Evolutionary conservation across 2,888 invertebrate genomes (phyloP).

Genomic region (Cataglyphis albicans): DNA sequence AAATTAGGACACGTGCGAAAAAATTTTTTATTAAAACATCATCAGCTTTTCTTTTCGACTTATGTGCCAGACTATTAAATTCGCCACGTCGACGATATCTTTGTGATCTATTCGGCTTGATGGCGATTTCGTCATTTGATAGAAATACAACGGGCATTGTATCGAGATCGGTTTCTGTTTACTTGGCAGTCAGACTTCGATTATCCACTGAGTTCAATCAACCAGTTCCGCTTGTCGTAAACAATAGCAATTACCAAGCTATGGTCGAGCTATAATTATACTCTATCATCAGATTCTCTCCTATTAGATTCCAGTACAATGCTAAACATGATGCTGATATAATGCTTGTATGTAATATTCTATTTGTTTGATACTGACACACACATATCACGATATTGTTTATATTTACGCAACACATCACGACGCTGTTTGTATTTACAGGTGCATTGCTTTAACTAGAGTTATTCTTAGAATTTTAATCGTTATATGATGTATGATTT

Average conservation of each 20-base stretch:
- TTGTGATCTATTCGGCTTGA: slow-evolving; percentile 6
- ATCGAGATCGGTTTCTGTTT: slow-evolving; percentile 27
- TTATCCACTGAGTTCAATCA: slow-evolving; percentile 41
- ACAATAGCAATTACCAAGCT: not conserved
- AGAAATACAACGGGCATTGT: slow-evolving; percentile 6
- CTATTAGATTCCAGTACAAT: not conserved
- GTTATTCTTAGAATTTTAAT: no score
- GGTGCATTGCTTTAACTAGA: not conserved
- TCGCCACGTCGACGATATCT: slow-evolving; percentile 8
- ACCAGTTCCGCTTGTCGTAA: slow-evolving; percentile 29
- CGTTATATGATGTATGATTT: not conserved
- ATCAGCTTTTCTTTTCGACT: not conserved
- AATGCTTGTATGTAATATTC: not conserved
- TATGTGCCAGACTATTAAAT: not conserved
- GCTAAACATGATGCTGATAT: not conserved
- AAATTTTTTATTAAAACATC: not conserved
- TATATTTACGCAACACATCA: no score
- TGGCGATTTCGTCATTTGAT: slow-evolving; percentile 2
- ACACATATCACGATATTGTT: not conserved
- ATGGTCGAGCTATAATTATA: not conserved
- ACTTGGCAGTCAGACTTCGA: slow-evolving; percentile 23
- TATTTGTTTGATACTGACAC: not conserved
- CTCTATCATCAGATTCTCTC: not conserved
- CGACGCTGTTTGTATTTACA: not conserved
- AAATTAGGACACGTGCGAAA: no score